Evolutionary conservation across 2,113 vertebrate genomes (phyloP), one percentile per base, ranked within the genome.

Genomic region (Cichladusa arquata): DNA sequence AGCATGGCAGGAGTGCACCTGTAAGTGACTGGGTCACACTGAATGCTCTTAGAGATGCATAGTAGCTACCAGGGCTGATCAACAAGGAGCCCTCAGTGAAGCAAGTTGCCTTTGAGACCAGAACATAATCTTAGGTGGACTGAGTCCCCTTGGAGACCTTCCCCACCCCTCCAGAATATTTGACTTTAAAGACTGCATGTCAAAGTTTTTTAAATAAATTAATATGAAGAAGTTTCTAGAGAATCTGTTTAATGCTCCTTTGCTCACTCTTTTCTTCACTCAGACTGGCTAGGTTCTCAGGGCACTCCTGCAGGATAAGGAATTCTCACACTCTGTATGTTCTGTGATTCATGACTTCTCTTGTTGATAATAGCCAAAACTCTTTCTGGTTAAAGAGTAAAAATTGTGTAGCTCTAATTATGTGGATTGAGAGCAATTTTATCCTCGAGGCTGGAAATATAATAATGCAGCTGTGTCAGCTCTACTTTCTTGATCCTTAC

Each of bases 381-480:
- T 38, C 31, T n/a, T 86, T 56, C 22, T 86, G 51, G 31, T 47
- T 72, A 61, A 85, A 47, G 28, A 69, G 17, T 76, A 40, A 80
- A 89, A 85, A 36, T 20, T 28, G 8, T 22, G 5, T 14, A 2
- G 18, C 15, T 91, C 45, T 93, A 20, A n/a, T 86, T 51, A 29
- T 0, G 1, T 38, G 9, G 26, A 29, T 18, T 42, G 60, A 4
- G 13, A 0, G 2, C 19, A 62, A 8, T 24, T 61, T 92, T 47
- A 28, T 78, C 20, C 45, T 84, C 22, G 19, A 67, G 28, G 8
- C 16, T 92, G 81, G 65, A 81, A 84, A 42, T 25, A 8, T 0
- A 78, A n/a, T 7, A 17, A 9, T 42, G 22, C 12, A 16, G n/a
- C 28, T 57, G 25, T 18, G 1, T 57, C 57, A 78, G 36, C 44